phyloP scores from a whole-genome alignment of 2,113 vertebrate species.

The Sisor rabdophorus region DNA sequence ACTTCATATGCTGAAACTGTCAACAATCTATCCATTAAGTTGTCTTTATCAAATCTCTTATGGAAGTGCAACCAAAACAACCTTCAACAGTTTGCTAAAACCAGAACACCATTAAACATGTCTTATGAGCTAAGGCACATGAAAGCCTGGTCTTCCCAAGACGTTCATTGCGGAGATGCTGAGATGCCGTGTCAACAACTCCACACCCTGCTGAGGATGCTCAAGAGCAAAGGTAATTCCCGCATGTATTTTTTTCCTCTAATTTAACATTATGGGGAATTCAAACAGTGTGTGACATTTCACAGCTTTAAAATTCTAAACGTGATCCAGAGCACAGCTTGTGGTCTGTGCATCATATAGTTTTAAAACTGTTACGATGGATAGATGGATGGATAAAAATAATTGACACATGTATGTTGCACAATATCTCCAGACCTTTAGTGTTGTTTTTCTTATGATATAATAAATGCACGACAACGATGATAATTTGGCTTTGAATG shows the following conservation, averaged over 20 bases:
- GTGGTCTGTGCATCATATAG: neutral
- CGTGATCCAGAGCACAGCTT: neutral
- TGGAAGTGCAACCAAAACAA: conserved; percentile 14
- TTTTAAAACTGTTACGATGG: too few relatives aligned
- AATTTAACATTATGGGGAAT: neutral
- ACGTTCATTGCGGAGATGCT: conserved; percentile 2
- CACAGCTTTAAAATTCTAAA: too few relatives aligned
- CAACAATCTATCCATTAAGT: conserved; percentile 11
- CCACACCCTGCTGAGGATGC: conserved; percentile 20
- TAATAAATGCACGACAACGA: neutral
- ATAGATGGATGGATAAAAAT: too few relatives aligned
- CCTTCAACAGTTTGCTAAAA: conserved; percentile 12
- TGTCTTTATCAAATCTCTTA: conserved; percentile 14
- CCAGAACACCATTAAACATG: conserved; percentile 17
- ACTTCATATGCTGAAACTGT: neutral
- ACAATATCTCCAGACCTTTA: neutral
- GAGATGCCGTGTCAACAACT: conserved; percentile 37
- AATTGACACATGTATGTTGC: neutral
- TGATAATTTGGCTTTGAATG: neutral
- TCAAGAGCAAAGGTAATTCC: conserved; percentile 17
- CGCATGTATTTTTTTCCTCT: neutral
- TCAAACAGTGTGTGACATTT: neutral
- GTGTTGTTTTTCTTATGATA: too few relatives aligned
- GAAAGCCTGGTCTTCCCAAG: conserved; percentile 14
- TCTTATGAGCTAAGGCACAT: neutral